Evolutionary conservation across 2,797 vertebrate genomes (phyloP), one percentile per base, ranked within the genome.

Genomic region (Sarcophilus harrisii): DNA sequence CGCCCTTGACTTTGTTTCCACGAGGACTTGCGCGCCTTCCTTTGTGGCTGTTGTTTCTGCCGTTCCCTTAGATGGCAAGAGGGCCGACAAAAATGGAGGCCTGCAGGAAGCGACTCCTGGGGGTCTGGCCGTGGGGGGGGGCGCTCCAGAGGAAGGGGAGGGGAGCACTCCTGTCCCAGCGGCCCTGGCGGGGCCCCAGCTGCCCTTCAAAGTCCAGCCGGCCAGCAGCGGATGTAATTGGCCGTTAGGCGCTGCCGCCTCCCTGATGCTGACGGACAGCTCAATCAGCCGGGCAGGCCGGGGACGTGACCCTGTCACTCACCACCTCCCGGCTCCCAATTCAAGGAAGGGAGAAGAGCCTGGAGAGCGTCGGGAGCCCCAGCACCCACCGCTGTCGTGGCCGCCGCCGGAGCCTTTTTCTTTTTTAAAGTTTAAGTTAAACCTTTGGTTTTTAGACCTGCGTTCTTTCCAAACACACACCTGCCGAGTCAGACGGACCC

Each of bases 21-120:
- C 87, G 73, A 87, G 90, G 93, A 38, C 52, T 89, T 93, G 49
- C 30, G 52, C 38, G 73, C 28, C n/a, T 91, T 93, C n/a, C 27
- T n/a, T 94, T 90, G n/a, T 45, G 5, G 13, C 30, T 92, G 28
- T 55, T 57, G 13, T 57, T 92, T 59, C 58, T 95, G 1, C 91
- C 91, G 38, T 91, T 92, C 91, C 49, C 16, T 24, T 24, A 18
- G 18, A 21, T 21, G 58, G 13, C 66, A 90, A 52, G 12, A 94
- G 81, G 58, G 90, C 60, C n/a, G 58, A 45, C 60, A 62, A 30
- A 8, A 54, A 28, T 55, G 81, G 52, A 38, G 16, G 29, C 54
- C 8, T 3, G 8, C 66, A 38, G n/a, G 38, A 24, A 3, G 18
- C 10, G 18, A 2, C 12, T 45, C 66, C 66, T 9, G 66, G 66